phyloP scores from a whole-genome alignment of 2,888 invertebrate genomes.

The Cylloceria caligata region DNA sequence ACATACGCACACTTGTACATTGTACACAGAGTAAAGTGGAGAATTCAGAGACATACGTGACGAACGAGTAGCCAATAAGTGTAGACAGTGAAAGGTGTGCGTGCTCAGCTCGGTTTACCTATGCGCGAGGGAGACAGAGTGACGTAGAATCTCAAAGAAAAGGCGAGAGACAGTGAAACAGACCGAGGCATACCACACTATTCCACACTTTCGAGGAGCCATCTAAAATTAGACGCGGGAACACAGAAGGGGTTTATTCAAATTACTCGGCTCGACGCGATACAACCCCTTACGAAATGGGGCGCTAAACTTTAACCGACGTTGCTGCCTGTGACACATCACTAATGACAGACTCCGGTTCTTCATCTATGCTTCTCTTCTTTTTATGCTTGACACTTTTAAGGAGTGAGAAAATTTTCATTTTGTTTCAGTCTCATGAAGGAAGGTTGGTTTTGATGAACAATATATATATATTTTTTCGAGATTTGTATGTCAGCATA shows the following conservation, averaged over 20 bases:
- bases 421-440: no score
- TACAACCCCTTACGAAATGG: constrained; percentile 69
- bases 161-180: background rate
- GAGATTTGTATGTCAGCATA: no score
- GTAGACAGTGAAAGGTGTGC: constrained; percentile 5
- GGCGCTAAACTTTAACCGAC: constrained; percentile 70
- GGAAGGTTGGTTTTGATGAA: no score
- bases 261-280: constrained; percentile 74
- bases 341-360: constrained; percentile 33
- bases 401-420: no score
- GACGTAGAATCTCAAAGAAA: constrained; percentile 19
- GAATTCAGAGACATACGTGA: constrained; percentile 16
- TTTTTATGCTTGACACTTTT: background rate
- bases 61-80: constrained; percentile 23
- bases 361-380: background rate
- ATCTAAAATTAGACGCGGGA: constrained; percentile 53
- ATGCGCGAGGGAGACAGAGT: background rate
- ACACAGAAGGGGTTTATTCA: constrained; percentile 73
- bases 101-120: constrained; percentile 12
- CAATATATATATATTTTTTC: no score
- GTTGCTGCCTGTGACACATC: constrained; percentile 56
- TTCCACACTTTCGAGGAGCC: constrained; percentile 21
- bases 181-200: background rate
- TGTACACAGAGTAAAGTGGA: background rate
- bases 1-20: background rate